These are phyloP conservation scores for Siphamia tubifer DNA, from an alignment of 2,113 vertebrate genomes.

Conservation along the genomic window DNA sequence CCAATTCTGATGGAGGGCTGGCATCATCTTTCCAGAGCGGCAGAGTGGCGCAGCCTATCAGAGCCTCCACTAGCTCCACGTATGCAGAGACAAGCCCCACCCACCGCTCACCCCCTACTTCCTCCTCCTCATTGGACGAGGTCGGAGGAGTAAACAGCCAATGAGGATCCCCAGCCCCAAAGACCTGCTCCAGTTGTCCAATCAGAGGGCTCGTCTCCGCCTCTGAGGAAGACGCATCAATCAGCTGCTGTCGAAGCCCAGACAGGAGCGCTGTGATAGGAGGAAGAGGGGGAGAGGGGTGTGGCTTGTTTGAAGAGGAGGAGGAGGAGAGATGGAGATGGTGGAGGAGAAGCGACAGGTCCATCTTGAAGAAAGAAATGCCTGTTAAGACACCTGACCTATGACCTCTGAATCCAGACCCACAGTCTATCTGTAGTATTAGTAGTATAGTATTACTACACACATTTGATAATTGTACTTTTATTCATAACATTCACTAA, in stretches of 20 bases:
- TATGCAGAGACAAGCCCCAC: slow-evolving; percentile 20
- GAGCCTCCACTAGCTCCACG: neutral
- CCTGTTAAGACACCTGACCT: no score
- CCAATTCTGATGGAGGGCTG: neutral
- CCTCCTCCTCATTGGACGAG: neutral
- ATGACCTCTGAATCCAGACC: no score
- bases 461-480: no score
- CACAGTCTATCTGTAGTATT: no score
- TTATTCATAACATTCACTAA: no score
- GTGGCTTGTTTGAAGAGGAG: slow-evolving; percentile 7
- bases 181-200: slow-evolving; percentile 19
- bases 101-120: neutral
- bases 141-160: slow-evolving; percentile 41
- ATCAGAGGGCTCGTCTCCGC: slow-evolving; percentile 4
- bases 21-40: slow-evolving; percentile 21
- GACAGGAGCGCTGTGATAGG: slow-evolving; percentile 56
- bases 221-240: neutral
- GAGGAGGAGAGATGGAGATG: slow-evolving; percentile 39
- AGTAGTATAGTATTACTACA: no score
- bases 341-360: slow-evolving; percentile 41
- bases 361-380: slow-evolving; percentile 47
- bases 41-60: slow-evolving; percentile 50
- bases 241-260: slow-evolving; percentile 37
- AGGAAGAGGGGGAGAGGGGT: slow-evolving; percentile 4
- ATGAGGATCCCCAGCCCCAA: slow-evolving; percentile 17